Evolutionary conservation across 1,140 invertebrate species (phyloP), one percentile per base, ranked within the genome.

Genomic region (Sitobion miscanthi): DNA sequence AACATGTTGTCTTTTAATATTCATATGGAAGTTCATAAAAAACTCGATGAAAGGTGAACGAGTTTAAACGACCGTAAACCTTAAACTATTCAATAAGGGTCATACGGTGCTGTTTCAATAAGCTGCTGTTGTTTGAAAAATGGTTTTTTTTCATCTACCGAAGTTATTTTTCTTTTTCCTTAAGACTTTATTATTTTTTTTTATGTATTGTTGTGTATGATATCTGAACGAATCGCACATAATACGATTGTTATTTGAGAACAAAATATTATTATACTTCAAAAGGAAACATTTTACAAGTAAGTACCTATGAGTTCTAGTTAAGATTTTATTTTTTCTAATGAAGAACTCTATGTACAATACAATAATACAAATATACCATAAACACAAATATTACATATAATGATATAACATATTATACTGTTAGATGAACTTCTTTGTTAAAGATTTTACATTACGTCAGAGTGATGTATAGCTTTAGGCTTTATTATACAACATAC

Each of bases 71-170:
- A 82, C 90, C 69, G 30, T 91, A 91, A 91, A 91, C 90, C 90
- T 47, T 91, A 49, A 82, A 91, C 54, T 77, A 91, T 91, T 91
- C 69, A 91, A 91, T 91, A 91, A 91, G 42, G 90, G 90, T 62
- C 57, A 91, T 91, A 69, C 62, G 25, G 57, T 52, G 38, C 90
- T 77, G 62, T 91, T 82, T 45, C 90, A 91, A 91, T 91, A 91
- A 91, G 90, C 90, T 91, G 52, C 57, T 45, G 62, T 62, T n/a
- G 25, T 69, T 82, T 69, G 45, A 69, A 62, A 69, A 69, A 82
- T 49, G 9, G 62, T 47, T 47, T 30, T 45, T 91, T 77, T 49
- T 77, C n/a, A 47, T 69, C 90, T 20, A 14, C 23, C 30, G 23
- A 77, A 91, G 90, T 77, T 91, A 49, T 91, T 77, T 91, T 77